A percentile compares a stretch with the other conserved stretches of the same genome.
These are phyloP conservation scores for Rhinoderma darwinii DNA, from an alignment of 2,113 vertebrate species.

Conservation along the genomic window DNA sequence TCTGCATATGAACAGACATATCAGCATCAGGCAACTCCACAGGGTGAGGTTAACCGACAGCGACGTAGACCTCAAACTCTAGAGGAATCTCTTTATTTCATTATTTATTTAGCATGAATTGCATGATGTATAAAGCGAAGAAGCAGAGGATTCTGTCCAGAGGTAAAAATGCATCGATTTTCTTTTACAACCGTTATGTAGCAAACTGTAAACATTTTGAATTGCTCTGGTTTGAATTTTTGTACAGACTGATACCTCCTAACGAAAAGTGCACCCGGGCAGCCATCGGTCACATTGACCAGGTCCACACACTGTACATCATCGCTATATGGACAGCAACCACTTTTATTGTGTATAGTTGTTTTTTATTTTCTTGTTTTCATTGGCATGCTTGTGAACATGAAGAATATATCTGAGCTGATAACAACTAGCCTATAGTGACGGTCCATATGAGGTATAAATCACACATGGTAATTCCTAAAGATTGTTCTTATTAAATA, in stretches of 20 bases:
- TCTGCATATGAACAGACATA: conserved; percentile 80
- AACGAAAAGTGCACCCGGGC: conserved; percentile 74
- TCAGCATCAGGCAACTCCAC: conserved; percentile 71
- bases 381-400: conserved; percentile 85
- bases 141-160: conserved; percentile 74
- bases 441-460: conserved; percentile 77
- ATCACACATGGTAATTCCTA: conserved; percentile 77
- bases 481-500: conserved; percentile 80
- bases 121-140: conserved; percentile 85
- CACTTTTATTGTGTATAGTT: conserved; percentile 75
- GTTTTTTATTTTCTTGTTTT: conserved; percentile 71
- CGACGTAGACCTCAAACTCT: conserved; percentile 81
- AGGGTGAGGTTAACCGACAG: conserved; percentile 66
- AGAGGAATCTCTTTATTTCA: conserved; percentile 77
- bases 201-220: conserved; percentile 80
- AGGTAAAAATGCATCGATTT: conserved; percentile 77
- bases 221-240: conserved; percentile 75
- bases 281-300: conserved; percentile 88
- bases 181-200: conserved; percentile 88
- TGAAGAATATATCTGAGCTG: conserved; percentile 73
- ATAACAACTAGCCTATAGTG: conserved; percentile 74
- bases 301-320: conserved; percentile 72
- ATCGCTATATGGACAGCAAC: conserved; percentile 73
- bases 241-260: conserved; percentile 74
- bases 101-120: conserved; percentile 93